Base-by-base conservation (phyloP, 1,140 invertebrate species). In the Lepidurus couesii region DNA sequence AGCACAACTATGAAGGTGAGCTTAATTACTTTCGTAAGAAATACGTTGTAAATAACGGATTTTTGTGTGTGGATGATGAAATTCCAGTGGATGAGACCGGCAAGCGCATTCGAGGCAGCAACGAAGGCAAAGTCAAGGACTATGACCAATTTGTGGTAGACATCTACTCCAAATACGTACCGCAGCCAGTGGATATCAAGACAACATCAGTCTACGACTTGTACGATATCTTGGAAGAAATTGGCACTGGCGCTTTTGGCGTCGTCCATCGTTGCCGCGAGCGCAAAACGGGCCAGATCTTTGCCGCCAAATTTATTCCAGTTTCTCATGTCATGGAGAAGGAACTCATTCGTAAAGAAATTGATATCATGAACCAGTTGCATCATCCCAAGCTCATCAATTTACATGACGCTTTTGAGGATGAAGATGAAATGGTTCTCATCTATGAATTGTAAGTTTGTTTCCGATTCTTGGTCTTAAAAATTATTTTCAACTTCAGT, bases 231-330 rank as follows among this genome's bases (percentile, higher is more conserved):
- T 88, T 99, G 21, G 98, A 99, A 87, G 98, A 99, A 89, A 97
- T 99, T 82, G 98, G 98, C 82, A 97, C 95, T 81, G 98, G 98
- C 75, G 97, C 98, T 7, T 99, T 99, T 85, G 98, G 98, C 77
- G 97, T 99, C 42, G 98, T 99, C 0, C 98, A 99, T 84, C 89
- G 98, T 43, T 99, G 97, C 84, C 90, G 96, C 26, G 98, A 99
- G 86, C 91, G 95, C 80, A 90, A 94, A 42, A 98, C 96, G 75
- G 97, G 97, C 16, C 95, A 97, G 83, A 95, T 95, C 75, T 99
- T 98, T 86, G 98, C 98, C 0, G 98, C 97, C 65, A 99, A 99
- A 87, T 99, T 99, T 85, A 98, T 99, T 82, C 96, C 96, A 5
- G 96, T 97, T 16, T 92, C 95, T 0, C 95, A 96, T 83, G 91